Evolutionary conservation across 2,888 invertebrate genomes (phyloP), one percentile per base, ranked within the genome.

Genomic region (Hirtodrosophila alboralis): DNA sequence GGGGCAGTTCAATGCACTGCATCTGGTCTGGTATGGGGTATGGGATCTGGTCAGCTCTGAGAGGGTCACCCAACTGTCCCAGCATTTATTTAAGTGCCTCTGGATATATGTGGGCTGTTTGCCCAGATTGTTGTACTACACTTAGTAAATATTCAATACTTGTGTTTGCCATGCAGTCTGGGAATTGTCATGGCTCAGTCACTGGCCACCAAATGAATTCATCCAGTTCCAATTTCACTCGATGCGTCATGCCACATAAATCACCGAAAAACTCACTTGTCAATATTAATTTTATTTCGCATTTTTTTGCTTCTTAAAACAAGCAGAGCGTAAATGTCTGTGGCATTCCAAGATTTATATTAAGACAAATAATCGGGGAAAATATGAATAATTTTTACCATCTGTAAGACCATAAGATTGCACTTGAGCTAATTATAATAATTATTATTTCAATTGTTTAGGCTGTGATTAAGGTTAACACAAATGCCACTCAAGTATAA

Each of bases 231-330:
- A 60, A 45, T 54, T 51, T 28, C 18, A 10, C 23, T 34, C 30
- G 34, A 52, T 77, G 86, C 83, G 66, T 85, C 86, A 85, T 67
- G 66, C 52, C 66, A 72, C 73, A 83, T 80, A 85, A 80, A 85
- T 83, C 86, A 83, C 56, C 58, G n/a, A n/a, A 49, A 60, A 66
- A 56, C 59, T 63, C 79, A 75, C 58, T 64, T 85, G 79, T 73
- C 86, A 80, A 80, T 80, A 85, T 80, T 83, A 72, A 75, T 80
- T 80, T 75, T 69, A 75, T 75, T 79, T 79, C 66, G 34, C 64
- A 72, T 69, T 67, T 74, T 43, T 34, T 34, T 38, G 56, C 10
- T 28, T 36, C 23, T 41, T 8, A n/a, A 5, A 28, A 47, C 67
- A 60, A 66, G 47, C 73, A 66, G 49, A 60, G 60, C 51, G 60